These are phyloP conservation scores for Plutomurus gul DNA, from an alignment of 1,140 invertebrate species.

Conservation along the genomic window DNA sequence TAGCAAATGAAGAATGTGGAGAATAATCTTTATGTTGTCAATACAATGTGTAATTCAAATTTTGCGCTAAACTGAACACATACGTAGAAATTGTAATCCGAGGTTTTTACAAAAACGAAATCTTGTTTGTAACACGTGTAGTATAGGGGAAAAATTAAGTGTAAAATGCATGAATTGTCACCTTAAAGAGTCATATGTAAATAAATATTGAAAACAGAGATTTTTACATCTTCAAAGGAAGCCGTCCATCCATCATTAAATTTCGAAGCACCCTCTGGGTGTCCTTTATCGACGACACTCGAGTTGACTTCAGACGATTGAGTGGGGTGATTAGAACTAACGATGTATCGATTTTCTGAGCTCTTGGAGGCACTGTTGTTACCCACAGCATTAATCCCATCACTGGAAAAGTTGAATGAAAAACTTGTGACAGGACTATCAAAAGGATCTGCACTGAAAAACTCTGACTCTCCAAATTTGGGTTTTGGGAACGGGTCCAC, in stretches of 20 bases:
- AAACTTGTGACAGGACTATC: slow-evolving; percentile 42
- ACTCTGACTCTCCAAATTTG: slow-evolving; percentile 38
- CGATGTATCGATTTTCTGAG: background rate
- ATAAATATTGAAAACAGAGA: too few relatives aligned
- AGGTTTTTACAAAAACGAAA: too few relatives aligned
- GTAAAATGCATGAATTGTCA: too few relatives aligned
- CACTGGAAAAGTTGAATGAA: slow-evolving; percentile 19
- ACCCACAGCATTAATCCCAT: slow-evolving; percentile 12
- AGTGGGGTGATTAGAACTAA: background rate
- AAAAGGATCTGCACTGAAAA: slow-evolving; percentile 51
- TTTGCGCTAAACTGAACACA: too few relatives aligned
- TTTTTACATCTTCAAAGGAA: slow-evolving; percentile 53
- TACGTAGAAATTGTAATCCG: too few relatives aligned
- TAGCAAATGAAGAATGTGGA: too few relatives aligned
- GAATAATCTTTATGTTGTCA: too few relatives aligned
- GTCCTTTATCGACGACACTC: background rate
- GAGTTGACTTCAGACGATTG: slow-evolving; percentile 10
- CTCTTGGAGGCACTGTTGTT: background rate
- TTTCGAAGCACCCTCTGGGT: background rate
- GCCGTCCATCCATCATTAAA: slow-evolving; percentile 41
- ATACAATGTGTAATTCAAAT: too few relatives aligned
- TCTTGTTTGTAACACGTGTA: too few relatives aligned
- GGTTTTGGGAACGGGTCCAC: slow-evolving; percentile 51
- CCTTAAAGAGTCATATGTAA: background rate
- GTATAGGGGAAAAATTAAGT: too few relatives aligned